Conservation (phyloP, 2,888 invertebrate species). For the Microctonus aethiopoides region DNA sequence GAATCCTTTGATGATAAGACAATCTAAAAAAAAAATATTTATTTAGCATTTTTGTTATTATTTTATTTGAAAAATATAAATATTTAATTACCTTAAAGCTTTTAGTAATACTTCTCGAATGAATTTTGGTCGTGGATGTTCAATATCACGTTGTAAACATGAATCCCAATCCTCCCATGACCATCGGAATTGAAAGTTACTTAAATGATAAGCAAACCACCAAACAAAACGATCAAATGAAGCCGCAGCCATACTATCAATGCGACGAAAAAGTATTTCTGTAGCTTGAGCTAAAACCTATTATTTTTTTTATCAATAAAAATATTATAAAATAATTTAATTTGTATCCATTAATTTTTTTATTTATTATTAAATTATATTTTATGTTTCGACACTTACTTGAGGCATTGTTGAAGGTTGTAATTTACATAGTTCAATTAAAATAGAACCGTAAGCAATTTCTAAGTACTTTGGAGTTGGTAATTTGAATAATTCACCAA, state of each 20-base stretch:
- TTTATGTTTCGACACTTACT: slow-evolving; percentile 65
- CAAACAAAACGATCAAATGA: slow-evolving; percentile 96
- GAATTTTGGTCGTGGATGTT: slow-evolving; percentile 95
- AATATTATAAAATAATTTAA: no score
- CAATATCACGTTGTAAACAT: slow-evolving; percentile 83
- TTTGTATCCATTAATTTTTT: no score
- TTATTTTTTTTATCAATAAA: background rate
- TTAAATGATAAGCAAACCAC: slow-evolving; percentile 99
- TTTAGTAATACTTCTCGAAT: slow-evolving; percentile 91
- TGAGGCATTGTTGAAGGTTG: slow-evolving; percentile 98
- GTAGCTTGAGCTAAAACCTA: slow-evolving; percentile 94
- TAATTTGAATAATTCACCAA: slow-evolving; percentile 92
- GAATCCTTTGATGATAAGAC: slow-evolving; percentile 93
- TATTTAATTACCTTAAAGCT: slow-evolving; percentile 87
- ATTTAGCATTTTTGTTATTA: background rate
- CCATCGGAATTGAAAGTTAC: slow-evolving; percentile 99
- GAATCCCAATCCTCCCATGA: slow-evolving; percentile 98
- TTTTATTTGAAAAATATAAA: background rate
- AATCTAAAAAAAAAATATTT: slow-evolving; percentile 76
- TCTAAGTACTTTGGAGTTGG: slow-evolving; percentile 91
- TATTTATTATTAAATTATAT: no score
- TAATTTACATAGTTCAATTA: slow-evolving; percentile 96
- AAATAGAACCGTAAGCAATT: slow-evolving; percentile 92
- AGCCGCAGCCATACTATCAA: slow-evolving; percentile 96
- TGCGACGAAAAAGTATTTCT: slow-evolving; percentile 94